Conservation (phyloP, 2,888 invertebrate species). For the Oasisia sp. region DNA sequence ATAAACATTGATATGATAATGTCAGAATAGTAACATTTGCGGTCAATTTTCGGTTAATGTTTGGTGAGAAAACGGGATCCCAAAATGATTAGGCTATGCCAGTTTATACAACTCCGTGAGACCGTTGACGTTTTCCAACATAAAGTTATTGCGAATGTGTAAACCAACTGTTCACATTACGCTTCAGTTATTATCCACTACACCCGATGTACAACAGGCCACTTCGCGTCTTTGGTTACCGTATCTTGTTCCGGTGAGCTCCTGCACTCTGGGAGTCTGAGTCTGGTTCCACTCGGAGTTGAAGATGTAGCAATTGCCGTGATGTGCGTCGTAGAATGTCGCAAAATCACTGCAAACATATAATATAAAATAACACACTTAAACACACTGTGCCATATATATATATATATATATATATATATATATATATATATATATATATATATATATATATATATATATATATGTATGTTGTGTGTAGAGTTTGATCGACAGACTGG, state of each 20-base stretch:
- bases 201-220: background rate
- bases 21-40: too few relatives aligned
- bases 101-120: too few relatives aligned
- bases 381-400: too few relatives aligned
- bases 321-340: conserved; percentile 31
- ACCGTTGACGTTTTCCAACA: too few relatives aligned
- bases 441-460: too few relatives aligned
- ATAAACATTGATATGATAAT: too few relatives aligned
- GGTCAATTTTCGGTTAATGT: too few relatives aligned
- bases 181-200: background rate
- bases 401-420: too few relatives aligned
- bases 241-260: background rate
- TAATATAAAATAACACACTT: background rate
- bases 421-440: too few relatives aligned
- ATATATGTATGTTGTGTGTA: background rate
- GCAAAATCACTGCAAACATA: conserved; percentile 30
- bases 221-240: background rate
- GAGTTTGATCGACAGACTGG: too few relatives aligned
- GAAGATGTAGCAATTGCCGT: conserved; percentile 40
- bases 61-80: too few relatives aligned
- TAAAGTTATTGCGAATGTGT: background rate
- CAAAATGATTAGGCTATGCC: too few relatives aligned
- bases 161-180: background rate
- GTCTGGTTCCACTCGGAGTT: conserved; percentile 36
- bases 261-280: background rate